phyloP scores from a whole-genome alignment of 2,888 invertebrate species.

The Acanthosepion esculentum region DNA sequence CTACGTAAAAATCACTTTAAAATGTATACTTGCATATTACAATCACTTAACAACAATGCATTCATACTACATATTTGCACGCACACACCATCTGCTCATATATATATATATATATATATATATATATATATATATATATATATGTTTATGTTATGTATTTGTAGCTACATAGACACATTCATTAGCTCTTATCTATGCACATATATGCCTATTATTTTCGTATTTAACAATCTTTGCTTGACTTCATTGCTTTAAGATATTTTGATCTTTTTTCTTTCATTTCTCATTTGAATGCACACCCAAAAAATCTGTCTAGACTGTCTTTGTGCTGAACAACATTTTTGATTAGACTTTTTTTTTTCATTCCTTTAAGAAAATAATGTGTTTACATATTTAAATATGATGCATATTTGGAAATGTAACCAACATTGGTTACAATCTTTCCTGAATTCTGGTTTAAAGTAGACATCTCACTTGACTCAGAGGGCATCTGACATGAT shows the following conservation, averaged over 20 bases:
- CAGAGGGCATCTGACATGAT: not conserved
- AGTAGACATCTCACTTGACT: not conserved
- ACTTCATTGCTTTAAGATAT: not conserved
- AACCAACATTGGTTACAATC: not conserved
- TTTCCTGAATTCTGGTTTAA: no score
- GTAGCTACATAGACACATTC: no score
- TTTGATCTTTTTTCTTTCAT: not conserved
- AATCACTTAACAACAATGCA: no score
- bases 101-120: not conserved
- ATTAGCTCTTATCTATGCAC: no score
- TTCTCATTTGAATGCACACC: not conserved
- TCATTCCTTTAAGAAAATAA: not conserved
- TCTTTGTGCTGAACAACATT: not conserved
- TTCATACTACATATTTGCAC: no score
- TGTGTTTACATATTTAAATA: not conserved
- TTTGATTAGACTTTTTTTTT: not conserved
- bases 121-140: not conserved
- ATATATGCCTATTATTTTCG: not conserved
- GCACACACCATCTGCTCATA: not conserved
- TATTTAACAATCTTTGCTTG: constrained; percentile 18
- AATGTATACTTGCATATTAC: no score
- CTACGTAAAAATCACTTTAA: no score
- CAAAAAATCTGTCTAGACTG: not conserved
- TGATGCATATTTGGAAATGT: not conserved
- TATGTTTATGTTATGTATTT: not conserved